phyloP scores from a whole-genome alignment of 1,140 invertebrate genomes.

The Prorops nasuta region DNA sequence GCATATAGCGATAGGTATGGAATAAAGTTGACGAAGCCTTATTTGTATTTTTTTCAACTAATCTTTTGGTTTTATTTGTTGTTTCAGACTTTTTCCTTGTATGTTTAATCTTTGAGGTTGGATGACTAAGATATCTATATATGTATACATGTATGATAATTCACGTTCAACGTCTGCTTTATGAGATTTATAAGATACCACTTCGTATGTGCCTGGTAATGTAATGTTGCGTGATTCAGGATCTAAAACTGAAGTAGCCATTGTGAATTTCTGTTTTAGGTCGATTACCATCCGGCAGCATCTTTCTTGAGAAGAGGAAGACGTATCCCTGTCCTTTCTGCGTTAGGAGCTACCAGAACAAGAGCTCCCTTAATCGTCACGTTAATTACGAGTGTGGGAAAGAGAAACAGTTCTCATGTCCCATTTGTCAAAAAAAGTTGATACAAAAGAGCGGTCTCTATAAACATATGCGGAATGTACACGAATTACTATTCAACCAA shows the following conservation, averaged over 20 bases:
- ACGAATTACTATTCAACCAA: too few species aligned
- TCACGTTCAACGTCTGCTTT: too few species aligned
- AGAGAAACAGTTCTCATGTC: constrained; percentile 62
- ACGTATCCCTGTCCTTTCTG: constrained; percentile 37
- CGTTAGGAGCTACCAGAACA: constrained; percentile 58
- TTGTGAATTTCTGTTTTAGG: constrained; percentile 38
- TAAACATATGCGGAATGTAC: constrained; percentile 27
- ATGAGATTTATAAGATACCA: too few species aligned
- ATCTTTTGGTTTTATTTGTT: constrained; percentile 1
- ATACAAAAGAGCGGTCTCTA: constrained; percentile 39
- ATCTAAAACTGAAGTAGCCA: constrained; percentile 17
- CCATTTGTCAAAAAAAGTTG: constrained; percentile 59
- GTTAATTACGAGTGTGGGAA: constrained; percentile 63
- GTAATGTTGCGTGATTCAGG: too few species aligned
- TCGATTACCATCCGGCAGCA: background rate
- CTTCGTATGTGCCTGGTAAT: too few species aligned
- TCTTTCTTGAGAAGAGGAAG: constrained; percentile 12
- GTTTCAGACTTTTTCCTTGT: background rate
- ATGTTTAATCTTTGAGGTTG: background rate
- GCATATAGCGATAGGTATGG: too few species aligned
- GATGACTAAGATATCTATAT: too few species aligned
- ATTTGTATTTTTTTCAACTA: too few species aligned
- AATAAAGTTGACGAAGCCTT: too few species aligned
- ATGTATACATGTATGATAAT: too few species aligned
- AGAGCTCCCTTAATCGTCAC: constrained; percentile 64